phyloP scores from a whole-genome alignment of 1,140 invertebrate genomes.

The Trichonephila clavata region DNA sequence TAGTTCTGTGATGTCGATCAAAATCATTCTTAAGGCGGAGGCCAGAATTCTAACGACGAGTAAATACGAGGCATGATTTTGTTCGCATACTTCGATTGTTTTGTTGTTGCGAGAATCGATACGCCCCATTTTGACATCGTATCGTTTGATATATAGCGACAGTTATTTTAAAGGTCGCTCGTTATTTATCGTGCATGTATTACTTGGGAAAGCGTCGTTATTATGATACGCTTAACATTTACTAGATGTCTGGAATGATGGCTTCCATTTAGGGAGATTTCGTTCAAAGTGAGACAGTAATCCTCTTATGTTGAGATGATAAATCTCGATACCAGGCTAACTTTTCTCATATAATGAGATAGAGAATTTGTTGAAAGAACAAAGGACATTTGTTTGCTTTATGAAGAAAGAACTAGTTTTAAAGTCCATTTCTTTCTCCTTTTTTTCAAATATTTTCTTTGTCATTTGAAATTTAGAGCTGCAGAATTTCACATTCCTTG shows the following conservation, averaged over 20 bases:
- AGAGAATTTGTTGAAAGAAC: background rate
- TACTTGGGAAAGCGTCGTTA: background rate
- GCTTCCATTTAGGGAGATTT: background rate
- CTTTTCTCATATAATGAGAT: background rate
- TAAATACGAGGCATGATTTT: background rate
- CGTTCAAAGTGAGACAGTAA: background rate
- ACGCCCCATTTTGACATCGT: background rate
- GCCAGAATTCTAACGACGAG: background rate
- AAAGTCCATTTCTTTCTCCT: no score
- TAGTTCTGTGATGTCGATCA: background rate
- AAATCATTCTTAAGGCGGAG: background rate
- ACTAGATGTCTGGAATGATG: background rate
- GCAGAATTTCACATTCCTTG: no score
- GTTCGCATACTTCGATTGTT: slow-evolving; percentile 19
- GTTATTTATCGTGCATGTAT: background rate
- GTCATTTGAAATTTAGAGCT: no score
- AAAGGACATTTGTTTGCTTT: background rate
- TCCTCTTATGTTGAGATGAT: background rate
- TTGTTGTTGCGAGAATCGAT: slow-evolving; percentile 14
- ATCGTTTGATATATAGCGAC: slow-evolving; percentile 19
- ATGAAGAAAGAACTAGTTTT: no score
- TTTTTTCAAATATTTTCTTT: no score
- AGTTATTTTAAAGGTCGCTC: slow-evolving; percentile 15
- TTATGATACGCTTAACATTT: background rate
- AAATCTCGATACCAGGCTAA: background rate